Evolutionary conservation across 2,113 vertebrate genomes (phyloP).

Genomic region (Lichenostomus cassidix): DNA sequence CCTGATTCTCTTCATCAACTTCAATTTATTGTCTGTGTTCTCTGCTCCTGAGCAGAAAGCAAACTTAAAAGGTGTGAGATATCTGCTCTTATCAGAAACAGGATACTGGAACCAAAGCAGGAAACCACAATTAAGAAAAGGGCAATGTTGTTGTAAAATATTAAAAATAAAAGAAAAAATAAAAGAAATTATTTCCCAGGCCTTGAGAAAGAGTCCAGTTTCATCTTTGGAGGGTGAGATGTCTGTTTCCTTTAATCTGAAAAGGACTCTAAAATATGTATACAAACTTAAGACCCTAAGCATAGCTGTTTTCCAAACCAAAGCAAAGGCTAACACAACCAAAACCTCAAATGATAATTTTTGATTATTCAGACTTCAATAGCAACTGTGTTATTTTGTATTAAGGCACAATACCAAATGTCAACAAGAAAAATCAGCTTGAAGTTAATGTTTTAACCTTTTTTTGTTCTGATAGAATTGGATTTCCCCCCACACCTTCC

Average conservation of each 20-base stretch:
- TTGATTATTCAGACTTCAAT: not conserved
- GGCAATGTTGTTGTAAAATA: not conserved
- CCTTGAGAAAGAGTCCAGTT: not conserved
- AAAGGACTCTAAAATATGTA: not conserved
- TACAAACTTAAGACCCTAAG: not conserved
- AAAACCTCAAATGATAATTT: not conserved
- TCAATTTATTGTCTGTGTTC: not conserved
- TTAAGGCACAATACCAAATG: constrained; percentile 13
- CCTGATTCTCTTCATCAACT: not conserved
- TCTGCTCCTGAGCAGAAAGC: not conserved
- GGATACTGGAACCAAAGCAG: not conserved
- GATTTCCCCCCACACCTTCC: not conserved
- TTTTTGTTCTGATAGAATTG: not conserved
- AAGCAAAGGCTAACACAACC: not conserved
- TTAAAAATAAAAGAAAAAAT: not conserved
- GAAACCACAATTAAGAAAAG: not conserved
- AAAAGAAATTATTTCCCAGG: not conserved
- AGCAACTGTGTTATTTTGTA: not conserved
- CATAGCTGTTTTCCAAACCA: not conserved
- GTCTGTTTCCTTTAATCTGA: not conserved
- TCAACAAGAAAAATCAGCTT: constrained; percentile 38
- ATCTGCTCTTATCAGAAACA: not conserved
- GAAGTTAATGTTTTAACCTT: constrained; percentile 37
- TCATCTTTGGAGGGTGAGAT: not conserved
- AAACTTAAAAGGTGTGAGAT: not conserved